A percentile compares a stretch with the other conserved stretches of the same genome.
phyloP scores from a whole-genome alignment of 2,888 invertebrate genomes.

The Sesia apiformis region DNA sequence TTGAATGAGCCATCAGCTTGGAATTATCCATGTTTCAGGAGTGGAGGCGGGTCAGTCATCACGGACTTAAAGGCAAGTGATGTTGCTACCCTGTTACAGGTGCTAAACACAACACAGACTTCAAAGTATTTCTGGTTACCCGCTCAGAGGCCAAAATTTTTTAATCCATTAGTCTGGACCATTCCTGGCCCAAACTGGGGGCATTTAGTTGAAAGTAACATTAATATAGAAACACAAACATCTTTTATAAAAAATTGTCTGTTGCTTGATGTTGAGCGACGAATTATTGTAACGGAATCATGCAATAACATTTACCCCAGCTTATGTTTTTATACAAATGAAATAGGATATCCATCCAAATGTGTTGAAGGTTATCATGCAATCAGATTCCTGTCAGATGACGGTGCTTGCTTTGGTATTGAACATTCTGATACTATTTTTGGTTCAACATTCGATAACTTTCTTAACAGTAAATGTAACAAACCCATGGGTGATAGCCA shows the following conservation, averaged over 20 bases:
- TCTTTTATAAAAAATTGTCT: constrained; percentile 43
- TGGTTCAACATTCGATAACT: constrained; percentile 36
- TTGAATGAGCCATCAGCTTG: constrained; percentile 32
- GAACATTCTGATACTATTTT: constrained; percentile 24
- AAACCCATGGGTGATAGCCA: constrained; percentile 35
- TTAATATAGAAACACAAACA: constrained; percentile 20
- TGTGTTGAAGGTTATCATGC: constrained; percentile 54
- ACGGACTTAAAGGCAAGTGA: constrained; percentile 42
- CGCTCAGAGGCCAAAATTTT: constrained; percentile 45
- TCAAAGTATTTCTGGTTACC: constrained; percentile 66
- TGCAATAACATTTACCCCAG: constrained; percentile 43
- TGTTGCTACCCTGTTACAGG: constrained; percentile 30
- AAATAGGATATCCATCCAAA: constrained; percentile 38
- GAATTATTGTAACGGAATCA: constrained; percentile 30
- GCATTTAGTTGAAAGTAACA: constrained; percentile 20
- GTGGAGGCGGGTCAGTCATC: constrained; percentile 51
- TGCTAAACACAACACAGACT: constrained; percentile 27
- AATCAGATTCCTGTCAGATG: constrained; percentile 41
- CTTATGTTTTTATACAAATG: constrained; percentile 53
- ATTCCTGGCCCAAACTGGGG: constrained; percentile 67
- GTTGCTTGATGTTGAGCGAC: constrained; percentile 34
- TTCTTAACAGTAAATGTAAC: constrained; percentile 31
- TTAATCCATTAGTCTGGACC: constrained; percentile 56
- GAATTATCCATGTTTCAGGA: constrained; percentile 51
- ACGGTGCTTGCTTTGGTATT: constrained; percentile 50